Percentiles rank a stretch among this genome's conserved stretches.
phyloP scores from a whole-genome alignment of 1,140 invertebrate genomes.

The Trachymyrmex septentrionalis region DNA sequence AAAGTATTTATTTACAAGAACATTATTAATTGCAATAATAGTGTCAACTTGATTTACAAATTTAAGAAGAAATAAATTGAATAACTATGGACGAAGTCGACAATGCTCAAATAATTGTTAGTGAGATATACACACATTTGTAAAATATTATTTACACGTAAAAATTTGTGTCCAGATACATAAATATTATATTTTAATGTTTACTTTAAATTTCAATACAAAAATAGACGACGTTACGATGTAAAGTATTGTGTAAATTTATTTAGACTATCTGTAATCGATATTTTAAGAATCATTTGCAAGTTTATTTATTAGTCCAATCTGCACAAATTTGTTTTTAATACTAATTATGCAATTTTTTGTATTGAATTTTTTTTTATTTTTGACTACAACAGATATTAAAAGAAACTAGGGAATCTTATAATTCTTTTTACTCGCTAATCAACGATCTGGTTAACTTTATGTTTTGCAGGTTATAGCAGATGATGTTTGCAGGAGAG shows the following conservation, averaged over 20 bases:
- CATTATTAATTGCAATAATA: conserved; percentile 1
- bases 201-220: background rate
- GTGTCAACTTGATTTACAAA: background rate
- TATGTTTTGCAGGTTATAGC: conserved; percentile 85
- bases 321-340: background rate
- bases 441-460: conserved; percentile 39
- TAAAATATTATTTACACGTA: background rate
- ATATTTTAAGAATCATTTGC: background rate
- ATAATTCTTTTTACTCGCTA: background rate
- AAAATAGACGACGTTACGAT: background rate
- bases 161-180: background rate
- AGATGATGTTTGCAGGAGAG: conserved; percentile 86
- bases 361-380: conserved; percentile 16
- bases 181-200: background rate
- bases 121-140: conserved; percentile 49
- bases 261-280: background rate
- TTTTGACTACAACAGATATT: background rate
- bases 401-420: background rate
- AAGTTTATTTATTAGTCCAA: background rate
- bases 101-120: conserved; percentile 80
- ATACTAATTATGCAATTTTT: conserved; percentile 2
- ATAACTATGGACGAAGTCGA: conserved; percentile 78
- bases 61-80: background rate
- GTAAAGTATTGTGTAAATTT: background rate
- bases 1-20: conserved; percentile 14